Evolutionary conservation across 2,797 vertebrate genomes (phyloP), one percentile per base, ranked within the genome.

Genomic region (Danio albolineatus): DNA sequence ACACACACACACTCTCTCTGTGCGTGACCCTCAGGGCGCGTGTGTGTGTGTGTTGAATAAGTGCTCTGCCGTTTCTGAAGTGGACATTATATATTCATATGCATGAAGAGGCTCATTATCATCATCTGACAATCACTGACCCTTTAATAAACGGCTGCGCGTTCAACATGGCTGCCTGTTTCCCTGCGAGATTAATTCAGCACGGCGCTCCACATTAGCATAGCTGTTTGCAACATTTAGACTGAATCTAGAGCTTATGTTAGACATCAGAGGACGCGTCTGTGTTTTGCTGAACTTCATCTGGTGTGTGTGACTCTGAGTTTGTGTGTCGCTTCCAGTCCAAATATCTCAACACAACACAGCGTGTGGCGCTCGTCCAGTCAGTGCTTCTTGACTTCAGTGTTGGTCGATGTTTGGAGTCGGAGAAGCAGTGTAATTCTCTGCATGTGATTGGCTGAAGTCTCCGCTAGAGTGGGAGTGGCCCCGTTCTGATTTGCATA

Each of bases 21-120:
- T 28, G 19, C 10, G 36, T 71, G 79, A 78, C 83, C 71, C 71
- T 39, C 10, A n/a, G 39, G 21, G 28, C 53, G 28, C 28, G 28
- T 28, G 28, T n/a, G 17, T 16, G 57, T 49, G 16, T 7, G 36
- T 17, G 64, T 41, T 65, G 19, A 75, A 72, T 62, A 46, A 64
- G 73, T 61, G 60, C 78, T 53, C 57, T 70, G 13, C 39, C 10
- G 19, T 67, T 61, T 79, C 39, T n/a, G 5, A 48, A 67, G 46
- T 62, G 70, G 71, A 76, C 21, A 61, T 66, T 79, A 73, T 65
- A 66, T 54, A 73, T 72, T 64, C 70, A 62, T 49, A 21, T 2
- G 43, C 36, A 10, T 67, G 62, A 84, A 56, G 48, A 41, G 60
- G 10, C 41, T 62, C 44, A 76, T 69, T 59, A 84, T 49, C 53